Percentiles rank a stretch among this genome's conserved stretches.
Evolutionary conservation across 2,888 invertebrate species (phyloP).

Genomic region (Brachyptera risi): DNA sequence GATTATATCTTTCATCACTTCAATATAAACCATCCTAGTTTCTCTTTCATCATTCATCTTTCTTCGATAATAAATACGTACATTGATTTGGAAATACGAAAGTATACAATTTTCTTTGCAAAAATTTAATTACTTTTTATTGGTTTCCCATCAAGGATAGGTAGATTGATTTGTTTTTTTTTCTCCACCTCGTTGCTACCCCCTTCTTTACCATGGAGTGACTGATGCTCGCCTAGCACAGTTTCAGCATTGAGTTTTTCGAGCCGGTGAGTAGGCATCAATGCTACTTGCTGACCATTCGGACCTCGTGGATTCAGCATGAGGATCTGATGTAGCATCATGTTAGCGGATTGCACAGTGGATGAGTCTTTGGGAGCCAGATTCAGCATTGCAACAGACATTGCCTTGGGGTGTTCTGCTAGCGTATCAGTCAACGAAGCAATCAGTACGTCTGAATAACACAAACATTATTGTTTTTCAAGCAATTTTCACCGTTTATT

Average conservation of each 20-base stretch:
- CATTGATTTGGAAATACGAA: too few relatives aligned
- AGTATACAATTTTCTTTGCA: too few relatives aligned
- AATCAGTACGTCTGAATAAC: constrained; percentile 69
- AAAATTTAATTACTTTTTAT: too few relatives aligned
- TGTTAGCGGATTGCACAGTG: constrained; percentile 38
- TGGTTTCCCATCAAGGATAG: too few relatives aligned
- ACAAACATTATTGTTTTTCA: too few relatives aligned
- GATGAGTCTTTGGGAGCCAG: not conserved
- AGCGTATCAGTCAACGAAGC: constrained; percentile 69
- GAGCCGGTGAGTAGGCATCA: not conserved
- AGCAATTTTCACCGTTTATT: too few relatives aligned
- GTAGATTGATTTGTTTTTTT: not conserved
- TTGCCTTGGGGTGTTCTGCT: constrained; percentile 65
- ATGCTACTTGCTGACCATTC: too few relatives aligned
- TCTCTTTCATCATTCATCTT: too few relatives aligned
- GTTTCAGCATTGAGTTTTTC: constrained; percentile 40
- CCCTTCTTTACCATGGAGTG: not conserved
- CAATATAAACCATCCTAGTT: too few relatives aligned
- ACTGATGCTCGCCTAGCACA: not conserved
- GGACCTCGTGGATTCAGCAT: constrained; percentile 43
- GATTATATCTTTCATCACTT: too few relatives aligned
- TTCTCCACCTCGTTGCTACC: not conserved
- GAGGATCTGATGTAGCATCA: constrained; percentile 51
- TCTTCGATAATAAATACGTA: too few relatives aligned
- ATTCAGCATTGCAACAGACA: constrained; percentile 52